Conservation (phyloP, 2,113 vertebrate genomes). For the Bufo gargarizans region DNA sequence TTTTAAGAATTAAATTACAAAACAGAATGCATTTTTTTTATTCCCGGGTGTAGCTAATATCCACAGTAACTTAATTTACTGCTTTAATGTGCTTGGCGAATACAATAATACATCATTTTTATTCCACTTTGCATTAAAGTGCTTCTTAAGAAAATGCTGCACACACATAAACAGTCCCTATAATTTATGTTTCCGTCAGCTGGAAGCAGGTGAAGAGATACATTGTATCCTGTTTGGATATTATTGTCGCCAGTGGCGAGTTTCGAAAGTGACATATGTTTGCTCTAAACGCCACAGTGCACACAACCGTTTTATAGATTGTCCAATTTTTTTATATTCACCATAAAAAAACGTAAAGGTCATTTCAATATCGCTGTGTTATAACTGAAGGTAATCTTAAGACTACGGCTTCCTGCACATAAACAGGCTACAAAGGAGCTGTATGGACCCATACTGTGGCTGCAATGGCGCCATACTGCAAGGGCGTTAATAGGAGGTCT, state of each 20-base stretch:
- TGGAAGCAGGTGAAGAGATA: slow-evolving; percentile 21
- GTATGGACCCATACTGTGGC: too few species aligned
- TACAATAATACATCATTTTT: slow-evolving; percentile 48
- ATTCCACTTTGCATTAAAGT: slow-evolving; percentile 49
- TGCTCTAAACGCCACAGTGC: not conserved
- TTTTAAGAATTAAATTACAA: slow-evolving; percentile 33
- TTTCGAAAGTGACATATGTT: slow-evolving; percentile 11
- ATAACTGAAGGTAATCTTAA: not conserved
- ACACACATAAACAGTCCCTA: slow-evolving; percentile 35
- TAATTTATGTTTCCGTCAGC: slow-evolving; percentile 36
- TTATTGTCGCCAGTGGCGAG: not conserved
- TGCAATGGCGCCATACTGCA: too few species aligned
- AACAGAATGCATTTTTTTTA: slow-evolving; percentile 34
- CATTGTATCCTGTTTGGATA: slow-evolving; percentile 17
- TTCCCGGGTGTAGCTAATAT: slow-evolving; percentile 45
- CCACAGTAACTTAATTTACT: slow-evolving; percentile 46
- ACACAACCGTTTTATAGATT: not conserved
- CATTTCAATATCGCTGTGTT: not conserved
- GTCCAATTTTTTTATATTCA: not conserved
- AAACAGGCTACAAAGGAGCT: not conserved
- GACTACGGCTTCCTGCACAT: not conserved
- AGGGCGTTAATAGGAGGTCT: too few species aligned
- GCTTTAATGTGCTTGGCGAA: slow-evolving; percentile 41
- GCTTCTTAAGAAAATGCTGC: slow-evolving; percentile 47
- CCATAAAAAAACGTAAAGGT: not conserved